A percentile compares a stretch with the other conserved stretches of the same genome.
phyloP scores from a whole-genome alignment of 2,113 vertebrate species.

The Galbula dea region DNA sequence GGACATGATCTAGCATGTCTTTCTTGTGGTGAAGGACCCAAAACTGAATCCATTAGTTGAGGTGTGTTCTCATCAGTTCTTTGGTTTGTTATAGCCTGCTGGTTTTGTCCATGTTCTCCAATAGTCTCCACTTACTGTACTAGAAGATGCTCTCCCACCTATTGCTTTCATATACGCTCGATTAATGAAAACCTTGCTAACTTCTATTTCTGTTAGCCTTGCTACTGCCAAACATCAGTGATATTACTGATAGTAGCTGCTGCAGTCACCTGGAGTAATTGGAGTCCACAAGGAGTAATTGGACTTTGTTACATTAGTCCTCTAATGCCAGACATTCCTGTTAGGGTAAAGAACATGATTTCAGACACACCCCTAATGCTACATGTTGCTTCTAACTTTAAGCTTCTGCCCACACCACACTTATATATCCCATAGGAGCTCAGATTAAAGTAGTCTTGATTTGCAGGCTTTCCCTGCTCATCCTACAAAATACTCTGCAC shows the following conservation, averaged over 20 bases:
- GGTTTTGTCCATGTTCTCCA: neutral
- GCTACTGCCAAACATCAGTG: neutral
- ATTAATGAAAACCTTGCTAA: constrained; percentile 8
- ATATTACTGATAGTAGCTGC: no score
- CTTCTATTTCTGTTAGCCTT: neutral
- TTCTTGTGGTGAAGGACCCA: no score
- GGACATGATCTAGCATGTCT: no score
- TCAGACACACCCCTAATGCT: neutral
- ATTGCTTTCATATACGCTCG: neutral
- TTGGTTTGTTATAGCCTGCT: neutral
- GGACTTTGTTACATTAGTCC: no score
- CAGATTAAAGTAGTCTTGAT: neutral
- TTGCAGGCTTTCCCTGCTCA: neutral
- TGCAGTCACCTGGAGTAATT: no score
- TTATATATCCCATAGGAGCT: neutral
- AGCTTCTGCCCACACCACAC: neutral
- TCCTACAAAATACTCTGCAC: neutral
- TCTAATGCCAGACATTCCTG: neutral
- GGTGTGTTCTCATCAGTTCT: neutral
- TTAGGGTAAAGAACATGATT: neutral
- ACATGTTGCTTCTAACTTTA: neutral
- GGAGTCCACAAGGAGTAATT: neutral
- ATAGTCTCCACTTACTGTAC: neutral
- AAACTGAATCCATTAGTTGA: no score
- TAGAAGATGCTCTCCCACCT: neutral